These are phyloP conservation scores for Catocala nupta DNA, from an alignment of 2,888 invertebrate species.

Conservation along the genomic window DNA sequence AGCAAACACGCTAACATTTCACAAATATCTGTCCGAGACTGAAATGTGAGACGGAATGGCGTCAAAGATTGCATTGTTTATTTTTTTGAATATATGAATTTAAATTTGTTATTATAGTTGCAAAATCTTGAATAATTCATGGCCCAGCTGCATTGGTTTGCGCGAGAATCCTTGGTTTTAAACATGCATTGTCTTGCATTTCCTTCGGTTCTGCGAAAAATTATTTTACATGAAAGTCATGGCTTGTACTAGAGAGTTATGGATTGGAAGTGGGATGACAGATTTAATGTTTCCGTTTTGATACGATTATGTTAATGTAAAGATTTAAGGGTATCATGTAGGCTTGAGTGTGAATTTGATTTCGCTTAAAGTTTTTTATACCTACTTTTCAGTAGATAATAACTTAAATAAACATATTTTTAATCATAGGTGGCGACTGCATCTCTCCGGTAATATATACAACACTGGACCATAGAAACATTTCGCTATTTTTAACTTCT, in stretches of 20 bases:
- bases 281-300: background rate
- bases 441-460: no score
- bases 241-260: background rate
- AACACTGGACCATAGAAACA: no score
- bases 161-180: slow-evolving; percentile 17
- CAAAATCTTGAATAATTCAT: slow-evolving; percentile 39
- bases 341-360: background rate
- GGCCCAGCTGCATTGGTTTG: slow-evolving; percentile 17
- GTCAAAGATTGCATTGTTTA: slow-evolving; percentile 33
- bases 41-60: slow-evolving; percentile 39
- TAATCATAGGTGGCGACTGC: no score
- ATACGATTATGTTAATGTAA: background rate
- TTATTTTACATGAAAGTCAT: slow-evolving; percentile 8
- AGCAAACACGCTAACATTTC: no score
- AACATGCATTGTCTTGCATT: slow-evolving; percentile 22
- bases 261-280: background rate
- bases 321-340: background rate
- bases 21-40: slow-evolving; percentile 25
- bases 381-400: no score
- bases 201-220: slow-evolving; percentile 7
- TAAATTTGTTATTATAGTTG: slow-evolving; percentile 27
- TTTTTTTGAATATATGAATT: slow-evolving; percentile 37
- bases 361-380: no score
- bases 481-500: no score
- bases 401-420: no score